These are phyloP conservation scores for Reinhardtius hippoglossoides DNA, from an alignment of 2,113 vertebrate genomes.

Conservation along the genomic window DNA sequence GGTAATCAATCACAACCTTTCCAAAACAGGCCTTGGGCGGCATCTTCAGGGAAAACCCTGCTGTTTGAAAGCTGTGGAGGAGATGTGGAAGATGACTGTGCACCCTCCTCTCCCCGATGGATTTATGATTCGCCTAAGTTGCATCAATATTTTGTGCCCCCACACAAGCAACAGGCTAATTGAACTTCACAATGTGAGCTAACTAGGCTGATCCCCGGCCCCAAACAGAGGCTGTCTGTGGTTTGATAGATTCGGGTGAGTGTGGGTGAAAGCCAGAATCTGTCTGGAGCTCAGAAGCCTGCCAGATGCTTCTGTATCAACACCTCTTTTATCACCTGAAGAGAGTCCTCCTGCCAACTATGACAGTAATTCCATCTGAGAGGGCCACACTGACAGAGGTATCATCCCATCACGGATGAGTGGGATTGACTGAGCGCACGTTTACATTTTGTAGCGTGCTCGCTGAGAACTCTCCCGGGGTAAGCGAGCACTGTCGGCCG, in stretches of 20 bases:
- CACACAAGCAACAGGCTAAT: conserved; percentile 42
- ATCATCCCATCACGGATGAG: conserved; percentile 58
- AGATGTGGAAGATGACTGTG: conserved; percentile 42
- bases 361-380: conserved; percentile 81
- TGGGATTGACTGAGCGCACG: conserved; percentile 47
- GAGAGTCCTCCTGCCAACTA: conserved; percentile 77
- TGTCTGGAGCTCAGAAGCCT: conserved; percentile 69
- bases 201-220: conserved; percentile 49
- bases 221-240: conserved; percentile 12
- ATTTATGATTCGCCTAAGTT: conserved; percentile 48
- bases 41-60: conserved; percentile 67
- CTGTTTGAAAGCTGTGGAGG: conserved; percentile 30
- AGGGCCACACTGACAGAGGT: conserved; percentile 76
- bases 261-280: conserved; percentile 67
- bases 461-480: conserved; percentile 29
- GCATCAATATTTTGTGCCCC: conserved; percentile 41
- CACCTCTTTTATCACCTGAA: conserved; percentile 81
- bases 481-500: conserved; percentile 38
- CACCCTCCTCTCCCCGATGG: conserved; percentile 1
- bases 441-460: conserved; percentile 31
- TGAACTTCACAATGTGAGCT: conserved; percentile 53
- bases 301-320: conserved; percentile 79
- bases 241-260: conserved; percentile 62
- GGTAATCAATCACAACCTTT: conserved; percentile 74
- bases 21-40: conserved; percentile 69